phyloP scores from a whole-genome alignment of 2,113 vertebrate genomes.

The Epinephelus cyanopodus region DNA sequence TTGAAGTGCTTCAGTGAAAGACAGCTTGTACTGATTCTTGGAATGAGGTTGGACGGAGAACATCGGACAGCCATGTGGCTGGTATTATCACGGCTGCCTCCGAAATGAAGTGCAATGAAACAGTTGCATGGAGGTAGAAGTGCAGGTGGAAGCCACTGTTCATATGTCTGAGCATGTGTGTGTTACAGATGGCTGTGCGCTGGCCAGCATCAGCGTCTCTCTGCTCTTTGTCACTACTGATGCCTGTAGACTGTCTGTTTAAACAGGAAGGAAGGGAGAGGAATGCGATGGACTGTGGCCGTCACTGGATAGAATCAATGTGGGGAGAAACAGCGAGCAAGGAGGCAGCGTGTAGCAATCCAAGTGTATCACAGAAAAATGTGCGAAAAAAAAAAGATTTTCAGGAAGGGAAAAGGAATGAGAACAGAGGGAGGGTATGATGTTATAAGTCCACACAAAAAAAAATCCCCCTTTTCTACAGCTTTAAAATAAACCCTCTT shows the following conservation, averaged over 20 bases:
- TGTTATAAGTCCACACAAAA: constrained; percentile 40
- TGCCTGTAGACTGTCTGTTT: constrained; percentile 40
- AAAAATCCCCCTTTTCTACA: constrained; percentile 34
- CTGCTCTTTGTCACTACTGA: constrained; percentile 48
- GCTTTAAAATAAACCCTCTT: constrained; percentile 60
- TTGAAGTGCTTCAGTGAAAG: constrained; percentile 43
- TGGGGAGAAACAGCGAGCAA: constrained; percentile 7
- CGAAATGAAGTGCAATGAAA: constrained; percentile 15
- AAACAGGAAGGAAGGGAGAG: constrained; percentile 48
- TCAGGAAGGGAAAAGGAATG: background rate
- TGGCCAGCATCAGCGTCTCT: constrained; percentile 36
- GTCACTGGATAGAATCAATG: constrained; percentile 25
- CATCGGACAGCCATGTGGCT: constrained; percentile 30
- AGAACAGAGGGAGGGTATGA: constrained; percentile 32
- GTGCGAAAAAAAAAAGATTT: constrained; percentile 1
- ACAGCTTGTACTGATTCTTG: constrained; percentile 54
- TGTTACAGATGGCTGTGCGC: constrained; percentile 19
- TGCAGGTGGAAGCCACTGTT: constrained; percentile 30
- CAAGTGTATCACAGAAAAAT: background rate
- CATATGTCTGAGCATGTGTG: constrained; percentile 3
- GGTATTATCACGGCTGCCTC: constrained; percentile 20
- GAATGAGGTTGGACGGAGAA: constrained; percentile 36
- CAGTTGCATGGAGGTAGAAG: background rate
- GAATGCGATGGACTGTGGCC: background rate
- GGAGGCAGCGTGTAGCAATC: background rate